Percentiles rank a stretch among this genome's conserved stretches.
These are phyloP conservation scores for Zoanthus sociatus DNA, from an alignment of 92 coral and sea anemone species.

Conservation along the genomic window DNA sequence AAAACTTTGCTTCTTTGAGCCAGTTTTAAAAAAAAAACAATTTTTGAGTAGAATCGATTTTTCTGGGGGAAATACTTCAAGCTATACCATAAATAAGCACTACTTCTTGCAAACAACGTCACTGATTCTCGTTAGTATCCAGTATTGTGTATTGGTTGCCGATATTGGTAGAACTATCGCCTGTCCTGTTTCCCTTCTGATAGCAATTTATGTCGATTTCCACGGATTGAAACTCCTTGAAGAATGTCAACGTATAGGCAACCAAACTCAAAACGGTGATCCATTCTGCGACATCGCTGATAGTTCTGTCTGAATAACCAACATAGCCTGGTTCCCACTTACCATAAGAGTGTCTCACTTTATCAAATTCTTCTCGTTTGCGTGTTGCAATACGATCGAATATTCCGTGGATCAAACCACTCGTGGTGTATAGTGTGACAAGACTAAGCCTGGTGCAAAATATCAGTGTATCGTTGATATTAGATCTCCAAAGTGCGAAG, in stretches of 20 bases:
- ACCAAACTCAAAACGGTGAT: conserved; percentile 5
- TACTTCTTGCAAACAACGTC: too few species aligned
- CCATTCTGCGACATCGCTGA: conserved; percentile 26
- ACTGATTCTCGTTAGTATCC: neutral
- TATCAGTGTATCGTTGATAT: neutral
- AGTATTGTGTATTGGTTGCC: neutral
- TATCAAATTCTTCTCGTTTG: neutral
- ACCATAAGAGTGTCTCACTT: conserved; percentile 13
- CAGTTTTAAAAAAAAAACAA: too few species aligned
- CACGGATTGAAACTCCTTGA: conserved; percentile 3
- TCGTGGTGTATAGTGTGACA: neutral
- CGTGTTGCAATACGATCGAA: conserved; percentile 8
- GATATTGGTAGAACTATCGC: neutral
- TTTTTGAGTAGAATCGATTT: too few species aligned
- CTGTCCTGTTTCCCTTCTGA: neutral
- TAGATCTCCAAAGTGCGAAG: neutral
- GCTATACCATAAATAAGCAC: too few species aligned
- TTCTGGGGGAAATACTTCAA: too few species aligned
- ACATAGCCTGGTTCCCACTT: conserved; percentile 5
- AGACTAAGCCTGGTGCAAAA: neutral
- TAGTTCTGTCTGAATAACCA: neutral
- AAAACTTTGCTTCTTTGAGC: too few species aligned
- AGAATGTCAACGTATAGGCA: conserved; percentile 7
- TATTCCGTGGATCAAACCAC: neutral
- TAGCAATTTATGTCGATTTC: neutral